Percentiles rank a stretch among this genome's conserved stretches.
phyloP scores from a whole-genome alignment of 2,888 invertebrate genomes.

The Epirrhoe alternata region DNA sequence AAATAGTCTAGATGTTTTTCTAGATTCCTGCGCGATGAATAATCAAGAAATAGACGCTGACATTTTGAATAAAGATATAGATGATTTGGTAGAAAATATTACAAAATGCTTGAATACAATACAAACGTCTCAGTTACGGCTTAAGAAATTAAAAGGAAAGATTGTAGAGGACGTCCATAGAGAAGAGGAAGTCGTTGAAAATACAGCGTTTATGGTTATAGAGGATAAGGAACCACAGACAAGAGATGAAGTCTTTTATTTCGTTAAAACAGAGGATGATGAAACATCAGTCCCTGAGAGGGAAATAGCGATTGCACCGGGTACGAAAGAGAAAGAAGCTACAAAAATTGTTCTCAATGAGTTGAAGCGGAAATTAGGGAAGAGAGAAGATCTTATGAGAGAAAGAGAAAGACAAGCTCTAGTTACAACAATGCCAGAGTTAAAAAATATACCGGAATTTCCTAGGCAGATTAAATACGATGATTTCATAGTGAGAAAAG shows the following conservation, averaged over 20 bases:
- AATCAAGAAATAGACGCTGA: conserved; percentile 68
- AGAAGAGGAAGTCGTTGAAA: conserved; percentile 53
- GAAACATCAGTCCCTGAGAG: conserved; percentile 48
- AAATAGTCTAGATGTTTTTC: conserved; percentile 70
- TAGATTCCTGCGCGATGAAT: conserved; percentile 75
- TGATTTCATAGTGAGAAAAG: conserved; percentile 61
- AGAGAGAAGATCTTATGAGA: conserved; percentile 78
- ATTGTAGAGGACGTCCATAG: conserved; percentile 45
- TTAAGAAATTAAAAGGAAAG: conserved; percentile 71
- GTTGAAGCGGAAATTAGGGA: conserved; percentile 74
- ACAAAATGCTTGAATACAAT: conserved; percentile 67
- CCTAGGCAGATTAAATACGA: conserved; percentile 73
- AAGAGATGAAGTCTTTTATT: conserved; percentile 80
- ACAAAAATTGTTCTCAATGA: conserved; percentile 74
- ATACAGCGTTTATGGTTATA: conserved; percentile 60
- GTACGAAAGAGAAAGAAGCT: conserved; percentile 69
- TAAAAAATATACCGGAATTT: conserved; percentile 73
- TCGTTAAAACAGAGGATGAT: conserved; percentile 74
- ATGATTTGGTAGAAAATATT: conserved; percentile 68
- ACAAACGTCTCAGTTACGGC: conserved; percentile 69
- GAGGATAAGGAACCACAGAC: conserved; percentile 69
- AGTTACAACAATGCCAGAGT: conserved; percentile 77
- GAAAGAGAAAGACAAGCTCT: conserved; percentile 79
- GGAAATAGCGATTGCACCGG: conserved; percentile 71
- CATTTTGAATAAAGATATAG: conserved; percentile 70